Evolutionary conservation across 2,113 vertebrate genomes (phyloP), one percentile per base, ranked within the genome.

Genomic region (Noctilio leporinus): DNA sequence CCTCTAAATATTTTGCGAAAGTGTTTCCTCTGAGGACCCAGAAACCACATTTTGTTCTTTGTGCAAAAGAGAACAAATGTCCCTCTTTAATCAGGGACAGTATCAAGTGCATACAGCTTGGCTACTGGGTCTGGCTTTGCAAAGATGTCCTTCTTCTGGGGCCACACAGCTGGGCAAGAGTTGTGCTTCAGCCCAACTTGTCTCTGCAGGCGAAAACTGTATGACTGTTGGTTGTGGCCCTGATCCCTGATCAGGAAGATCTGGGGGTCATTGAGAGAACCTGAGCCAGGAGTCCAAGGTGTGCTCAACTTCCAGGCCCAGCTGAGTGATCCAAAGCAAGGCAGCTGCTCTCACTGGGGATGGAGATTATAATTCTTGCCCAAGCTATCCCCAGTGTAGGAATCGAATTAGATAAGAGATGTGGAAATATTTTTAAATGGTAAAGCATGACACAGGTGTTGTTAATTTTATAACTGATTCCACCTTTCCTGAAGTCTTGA

Each of bases 401-500:
- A 33, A 28, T 57, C 5, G 0, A 55, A 38, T 62, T 33, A 95
- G 57, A 75, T 9, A 28, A 84, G 40, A n/a, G 3, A 16, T 8
- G 2, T 53, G 59, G 11, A 86, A 49, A 24, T 20, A 2, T 24
- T 53, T 91, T 62, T 81, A 77, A n/a, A 62, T 3, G 30, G 75
- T 19, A 11, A 40, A 65, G 22, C 0, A 2, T 45, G 55, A 20
- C 19, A 12, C 2, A 24, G 80, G 22, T 11, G 28, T 2, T n/a
- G 40, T 72, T 55, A 16, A 40, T 78, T 80, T 72, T 40, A 77
- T 9, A 57, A 49, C 9, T 70, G 14, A 19, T 38, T 24, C 28
- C 53, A 64, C 38, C 20, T 89, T 94, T 92, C 38, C 30, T 53
- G 53, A 86, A 89, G 78, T 78, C 64, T 76, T 53, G 30, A 43